Percentiles rank a stretch among this genome's conserved stretches.
Evolutionary conservation across 1,140 invertebrate genomes (phyloP).

Genomic region (Zophobas morio): DNA sequence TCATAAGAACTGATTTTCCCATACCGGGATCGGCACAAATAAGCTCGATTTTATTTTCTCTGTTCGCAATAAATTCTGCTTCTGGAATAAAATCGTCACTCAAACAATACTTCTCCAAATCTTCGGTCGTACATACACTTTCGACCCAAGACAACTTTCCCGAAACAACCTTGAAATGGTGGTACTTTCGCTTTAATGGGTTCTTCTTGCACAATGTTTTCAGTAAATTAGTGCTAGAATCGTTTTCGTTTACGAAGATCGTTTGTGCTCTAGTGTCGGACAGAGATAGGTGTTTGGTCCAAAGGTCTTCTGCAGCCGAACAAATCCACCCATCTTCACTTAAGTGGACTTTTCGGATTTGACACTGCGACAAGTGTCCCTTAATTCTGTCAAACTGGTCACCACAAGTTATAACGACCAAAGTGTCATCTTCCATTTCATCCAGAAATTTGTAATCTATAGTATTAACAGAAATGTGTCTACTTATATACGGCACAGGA

Average conservation of each 20-base stretch:
- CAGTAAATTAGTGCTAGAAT: background rate
- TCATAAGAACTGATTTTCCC: slow-evolving; percentile 17
- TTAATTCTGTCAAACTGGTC: background rate
- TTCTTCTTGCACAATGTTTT: background rate
- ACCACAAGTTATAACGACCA: background rate
- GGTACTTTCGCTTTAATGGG: background rate
- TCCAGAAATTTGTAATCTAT: slow-evolving; percentile 4
- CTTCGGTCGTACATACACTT: background rate
- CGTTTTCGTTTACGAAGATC: background rate
- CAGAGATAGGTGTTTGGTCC: background rate
- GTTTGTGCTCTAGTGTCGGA: background rate
- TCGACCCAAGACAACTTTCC: slow-evolving; percentile 3
- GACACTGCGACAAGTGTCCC: background rate
- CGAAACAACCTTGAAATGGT: slow-evolving; percentile 6
- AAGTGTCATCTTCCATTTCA: background rate
- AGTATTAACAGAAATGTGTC: background rate
- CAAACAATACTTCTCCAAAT: background rate
- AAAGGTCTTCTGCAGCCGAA: too few relatives aligned
- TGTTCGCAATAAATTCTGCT: background rate
- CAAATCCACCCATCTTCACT: background rate
- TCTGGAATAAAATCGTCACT: background rate
- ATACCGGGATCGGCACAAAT: slow-evolving; percentile 9
- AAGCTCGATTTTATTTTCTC: background rate
- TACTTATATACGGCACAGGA: background rate
- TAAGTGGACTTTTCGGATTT: too few relatives aligned